phyloP scores from a whole-genome alignment of 2,888 invertebrate species.

The Meiosimyza decipiens region DNA sequence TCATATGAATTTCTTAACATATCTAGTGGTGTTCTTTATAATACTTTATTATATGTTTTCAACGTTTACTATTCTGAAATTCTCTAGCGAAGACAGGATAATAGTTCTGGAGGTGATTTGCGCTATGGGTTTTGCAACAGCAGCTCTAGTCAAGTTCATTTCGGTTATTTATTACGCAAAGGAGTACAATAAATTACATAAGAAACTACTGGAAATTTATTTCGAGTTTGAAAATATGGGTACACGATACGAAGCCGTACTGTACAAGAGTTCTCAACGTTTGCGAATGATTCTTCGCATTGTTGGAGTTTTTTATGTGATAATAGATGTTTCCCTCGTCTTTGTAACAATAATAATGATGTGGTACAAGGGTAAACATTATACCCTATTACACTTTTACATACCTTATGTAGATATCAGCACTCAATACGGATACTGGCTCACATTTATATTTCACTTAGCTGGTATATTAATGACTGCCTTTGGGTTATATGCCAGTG shows the following conservation, averaged over 20 bases:
- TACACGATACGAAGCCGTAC: constrained; percentile 25
- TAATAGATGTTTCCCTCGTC: not conserved
- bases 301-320: constrained; percentile 31
- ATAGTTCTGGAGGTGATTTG: constrained; percentile 38
- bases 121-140: constrained; percentile 30
- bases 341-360: constrained; percentile 33
- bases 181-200: not conserved
- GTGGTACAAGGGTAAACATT: constrained; percentile 28
- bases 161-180: constrained; percentile 17
- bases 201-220: constrained; percentile 35
- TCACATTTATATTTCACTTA: constrained; percentile 44
- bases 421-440: constrained; percentile 43
- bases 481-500: constrained; percentile 50
- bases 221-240: constrained; percentile 34
- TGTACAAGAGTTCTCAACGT: constrained; percentile 35
- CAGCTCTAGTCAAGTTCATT: constrained; percentile 39
- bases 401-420: constrained; percentile 47
- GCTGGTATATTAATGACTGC: constrained; percentile 38
- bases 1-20: constrained; percentile 32
- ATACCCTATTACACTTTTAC: constrained; percentile 48
- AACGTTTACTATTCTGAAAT: constrained; percentile 30
- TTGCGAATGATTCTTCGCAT: constrained; percentile 15
- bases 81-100: constrained; percentile 35
- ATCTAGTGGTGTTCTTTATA: constrained; percentile 34
- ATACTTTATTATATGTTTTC: constrained; percentile 37